Conservation (phyloP, 2,888 invertebrate species). For the Lymantria dispar region DNA sequence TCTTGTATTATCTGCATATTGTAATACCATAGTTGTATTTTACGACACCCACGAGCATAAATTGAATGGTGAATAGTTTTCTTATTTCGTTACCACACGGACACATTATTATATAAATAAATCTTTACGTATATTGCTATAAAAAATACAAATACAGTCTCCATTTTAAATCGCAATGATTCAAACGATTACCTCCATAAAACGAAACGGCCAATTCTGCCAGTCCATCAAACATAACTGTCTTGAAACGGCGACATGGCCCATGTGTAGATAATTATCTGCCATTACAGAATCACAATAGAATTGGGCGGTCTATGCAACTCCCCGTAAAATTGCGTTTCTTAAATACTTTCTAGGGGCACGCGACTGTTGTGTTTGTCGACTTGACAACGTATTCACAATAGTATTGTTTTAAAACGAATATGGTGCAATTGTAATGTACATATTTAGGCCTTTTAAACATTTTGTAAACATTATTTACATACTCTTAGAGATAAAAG, state of each 20-base stretch:
- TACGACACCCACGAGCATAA: no score
- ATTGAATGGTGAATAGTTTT: no score
- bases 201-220: constrained; percentile 27
- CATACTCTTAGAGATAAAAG: no score
- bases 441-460: no score
- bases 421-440: background rate
- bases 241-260: constrained; percentile 43
- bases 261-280: constrained; percentile 59
- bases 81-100: no score
- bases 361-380: constrained; percentile 27
- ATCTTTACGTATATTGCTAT: no score
- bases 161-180: constrained; percentile 31
- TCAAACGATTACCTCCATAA: constrained; percentile 35
- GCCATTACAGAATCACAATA: constrained; percentile 71
- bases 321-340: constrained; percentile 74
- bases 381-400: constrained; percentile 10
- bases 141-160: constrained; percentile 29
- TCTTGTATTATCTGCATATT: no score
- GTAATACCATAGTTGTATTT: no score
- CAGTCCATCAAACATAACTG: constrained; percentile 30
- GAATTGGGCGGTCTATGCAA: constrained; percentile 72
- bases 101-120: no score
- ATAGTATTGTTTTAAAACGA: constrained; percentile 6
- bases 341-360: constrained; percentile 73
- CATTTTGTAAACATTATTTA: no score